Conservation (phyloP, 2,797 vertebrate species). For the Acanthurus lineatus region DNA sequence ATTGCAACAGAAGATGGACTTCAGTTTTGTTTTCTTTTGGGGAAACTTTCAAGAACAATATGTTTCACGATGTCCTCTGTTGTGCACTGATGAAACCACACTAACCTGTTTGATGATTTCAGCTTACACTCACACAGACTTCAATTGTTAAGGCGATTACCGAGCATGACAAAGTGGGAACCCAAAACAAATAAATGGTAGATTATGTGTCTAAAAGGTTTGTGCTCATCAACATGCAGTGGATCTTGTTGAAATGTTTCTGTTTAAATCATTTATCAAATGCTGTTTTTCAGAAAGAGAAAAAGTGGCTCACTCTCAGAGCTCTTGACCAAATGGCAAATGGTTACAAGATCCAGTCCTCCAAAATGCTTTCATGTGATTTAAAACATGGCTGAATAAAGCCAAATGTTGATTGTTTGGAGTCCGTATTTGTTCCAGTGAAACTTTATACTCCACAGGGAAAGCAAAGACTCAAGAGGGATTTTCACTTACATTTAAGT, state of each 20-base stretch:
- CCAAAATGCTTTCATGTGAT: not conserved
- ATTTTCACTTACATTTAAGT: not conserved
- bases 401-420: conserved; percentile 3
- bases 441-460: not conserved
- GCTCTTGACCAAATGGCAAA: not conserved
- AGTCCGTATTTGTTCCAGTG: not conserved
- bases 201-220: too few relatives aligned
- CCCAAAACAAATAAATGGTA: not conserved
- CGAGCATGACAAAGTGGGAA: not conserved
- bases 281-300: not conserved
- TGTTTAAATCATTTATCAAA: not conserved
- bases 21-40: conserved; percentile 14
- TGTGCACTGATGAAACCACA: conserved; percentile 33
- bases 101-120: not conserved
- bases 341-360: conserved; percentile 1
- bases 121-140: not conserved
- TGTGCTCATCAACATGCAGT: not conserved
- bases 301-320: not conserved
- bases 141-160: not conserved
- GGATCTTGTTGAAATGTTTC: too few relatives aligned
- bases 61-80: conserved; percentile 17
- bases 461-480: not conserved
- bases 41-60: conserved; percentile 38
- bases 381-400: not conserved
- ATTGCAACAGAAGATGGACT: conserved; percentile 47